Percentiles rank a stretch among this genome's conserved stretches.
Evolutionary conservation across 2,888 invertebrate genomes (phyloP).

Genomic region (Stegana nigrithorax): DNA sequence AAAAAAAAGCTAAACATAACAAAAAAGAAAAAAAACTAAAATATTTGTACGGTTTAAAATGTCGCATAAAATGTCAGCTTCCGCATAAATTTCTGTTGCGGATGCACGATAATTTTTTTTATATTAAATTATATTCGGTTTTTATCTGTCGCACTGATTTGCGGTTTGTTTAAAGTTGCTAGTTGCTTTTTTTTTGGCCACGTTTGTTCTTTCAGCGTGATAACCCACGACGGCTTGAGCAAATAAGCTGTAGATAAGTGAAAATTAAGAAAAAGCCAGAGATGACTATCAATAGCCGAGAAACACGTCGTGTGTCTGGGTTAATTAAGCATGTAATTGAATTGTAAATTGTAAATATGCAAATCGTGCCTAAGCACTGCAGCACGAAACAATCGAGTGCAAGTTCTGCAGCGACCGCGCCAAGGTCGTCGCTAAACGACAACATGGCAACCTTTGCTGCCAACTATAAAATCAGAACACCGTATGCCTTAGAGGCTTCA

Average conservation of each 20-base stretch:
- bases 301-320: too few species aligned
- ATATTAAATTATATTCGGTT: neutral
- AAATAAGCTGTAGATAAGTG: too few species aligned
- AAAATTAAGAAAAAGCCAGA: too few species aligned
- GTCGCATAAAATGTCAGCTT: neutral
- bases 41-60: neutral
- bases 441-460: too few species aligned
- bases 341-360: neutral
- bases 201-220: too few species aligned
- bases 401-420: neutral
- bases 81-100: constrained; percentile 12
- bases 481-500: neutral
- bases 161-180: too few species aligned
- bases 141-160: neutral
- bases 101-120: neutral
- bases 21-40: too few species aligned
- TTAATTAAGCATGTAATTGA: neutral
- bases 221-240: too few species aligned
- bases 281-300: too few species aligned
- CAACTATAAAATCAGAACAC: too few species aligned
- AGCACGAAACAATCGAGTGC: neutral
- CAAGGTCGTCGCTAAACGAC: neutral
- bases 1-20: too few species aligned
- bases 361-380: neutral
- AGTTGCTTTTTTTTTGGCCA: too few species aligned